Percentiles rank a stretch among this genome's conserved stretches.
These are phyloP conservation scores for Drosophila miranda DNA, from an alignment of 1,140 invertebrate genomes.

Conservation along the genomic window DNA sequence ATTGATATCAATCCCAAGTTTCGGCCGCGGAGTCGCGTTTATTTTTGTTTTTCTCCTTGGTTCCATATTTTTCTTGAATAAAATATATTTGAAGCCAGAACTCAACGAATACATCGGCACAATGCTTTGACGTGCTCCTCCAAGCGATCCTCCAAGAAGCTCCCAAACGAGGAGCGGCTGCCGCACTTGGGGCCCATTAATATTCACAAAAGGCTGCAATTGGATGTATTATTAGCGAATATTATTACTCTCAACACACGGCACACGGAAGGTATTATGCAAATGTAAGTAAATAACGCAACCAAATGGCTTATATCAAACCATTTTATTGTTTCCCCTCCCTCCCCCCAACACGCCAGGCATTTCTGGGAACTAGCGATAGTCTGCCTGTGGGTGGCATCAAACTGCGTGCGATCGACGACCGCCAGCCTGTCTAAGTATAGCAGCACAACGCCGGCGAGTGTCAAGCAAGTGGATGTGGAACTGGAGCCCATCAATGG, in stretches of 20 bases:
- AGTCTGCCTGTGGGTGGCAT: conserved; percentile 23
- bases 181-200: conserved; percentile 21
- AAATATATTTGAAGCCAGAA: conserved; percentile 11
- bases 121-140: conserved; percentile 24
- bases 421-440: conserved; percentile 27
- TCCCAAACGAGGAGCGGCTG: conserved; percentile 25
- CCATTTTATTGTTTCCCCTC: not conserved
- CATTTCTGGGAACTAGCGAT: not conserved
- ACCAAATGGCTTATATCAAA: not conserved
- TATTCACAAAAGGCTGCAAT: conserved; percentile 19
- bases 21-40: conserved; percentile 33
- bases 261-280: conserved; percentile 16
- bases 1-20: too few species aligned
- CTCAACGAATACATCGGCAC: conserved; percentile 2
- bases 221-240: conserved; percentile 27
- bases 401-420: not conserved
- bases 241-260: conserved; percentile 5
- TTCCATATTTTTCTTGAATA: conserved; percentile 44
- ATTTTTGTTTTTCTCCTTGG: conserved; percentile 47
- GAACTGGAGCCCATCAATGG: conserved; percentile 83
- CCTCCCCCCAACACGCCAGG: not conserved
- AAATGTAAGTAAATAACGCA: conserved; percentile 19
- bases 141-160: not conserved
- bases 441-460: conserved; percentile 31
- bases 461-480: conserved; percentile 34